These are phyloP conservation scores for Lophotis ruficrista DNA, from an alignment of 2,113 vertebrate species.

Conservation along the genomic window DNA sequence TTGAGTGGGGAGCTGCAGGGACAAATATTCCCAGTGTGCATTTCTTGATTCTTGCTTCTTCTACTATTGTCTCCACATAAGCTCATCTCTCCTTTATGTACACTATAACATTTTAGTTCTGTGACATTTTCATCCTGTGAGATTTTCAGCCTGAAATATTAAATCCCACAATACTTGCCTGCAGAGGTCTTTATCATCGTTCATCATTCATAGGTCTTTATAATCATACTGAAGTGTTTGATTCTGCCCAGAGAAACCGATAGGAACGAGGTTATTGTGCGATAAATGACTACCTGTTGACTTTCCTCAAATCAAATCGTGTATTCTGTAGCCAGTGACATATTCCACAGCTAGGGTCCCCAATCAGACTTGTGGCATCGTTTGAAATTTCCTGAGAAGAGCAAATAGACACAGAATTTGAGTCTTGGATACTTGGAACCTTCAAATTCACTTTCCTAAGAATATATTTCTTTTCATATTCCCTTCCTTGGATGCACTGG, in stretches of 20 bases:
- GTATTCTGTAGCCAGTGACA: not conserved
- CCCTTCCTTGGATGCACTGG: not conserved
- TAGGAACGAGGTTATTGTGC: not conserved
- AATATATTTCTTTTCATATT: not conserved
- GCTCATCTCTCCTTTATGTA: not conserved
- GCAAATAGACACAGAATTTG: not conserved
- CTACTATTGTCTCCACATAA: not conserved
- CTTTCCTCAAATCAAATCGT: not conserved
- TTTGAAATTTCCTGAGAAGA: not conserved
- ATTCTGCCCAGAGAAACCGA: not conserved
- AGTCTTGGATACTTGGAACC: not conserved
- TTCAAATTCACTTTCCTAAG: not conserved
- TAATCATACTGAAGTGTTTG: not conserved
- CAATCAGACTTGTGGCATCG: not conserved
- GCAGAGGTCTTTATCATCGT: not conserved
- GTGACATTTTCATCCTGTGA: slow-evolving; percentile 5
- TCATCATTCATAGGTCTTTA: not conserved
- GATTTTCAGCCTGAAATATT: not conserved
- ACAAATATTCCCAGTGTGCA: slow-evolving; percentile 47
- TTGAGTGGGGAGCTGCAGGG: not conserved
- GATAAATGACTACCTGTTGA: not conserved
- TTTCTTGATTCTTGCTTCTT: slow-evolving; percentile 17
- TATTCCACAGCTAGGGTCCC: not conserved
- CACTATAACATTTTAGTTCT: not conserved
- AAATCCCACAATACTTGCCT: not conserved